Percentiles rank a stretch among this genome's conserved stretches.
These are phyloP conservation scores for Herminia tarsipennalis DNA, from an alignment of 2,888 invertebrate genomes.

Conservation along the genomic window DNA sequence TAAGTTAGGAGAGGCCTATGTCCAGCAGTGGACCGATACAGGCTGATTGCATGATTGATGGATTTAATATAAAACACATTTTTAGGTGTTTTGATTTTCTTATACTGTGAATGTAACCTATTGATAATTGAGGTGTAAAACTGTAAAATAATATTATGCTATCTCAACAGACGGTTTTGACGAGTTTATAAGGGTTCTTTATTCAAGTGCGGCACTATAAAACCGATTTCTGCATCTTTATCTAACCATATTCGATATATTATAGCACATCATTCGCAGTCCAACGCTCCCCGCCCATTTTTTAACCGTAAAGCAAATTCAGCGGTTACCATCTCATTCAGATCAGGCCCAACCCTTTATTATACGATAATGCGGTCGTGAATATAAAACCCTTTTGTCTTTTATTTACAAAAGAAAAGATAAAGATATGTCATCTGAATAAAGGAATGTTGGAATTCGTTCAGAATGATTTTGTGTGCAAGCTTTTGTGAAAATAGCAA, in stretches of 20 bases:
- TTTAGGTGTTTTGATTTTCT: too few relatives aligned
- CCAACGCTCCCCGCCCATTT: conserved; percentile 10
- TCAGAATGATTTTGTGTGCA: conserved; percentile 42
- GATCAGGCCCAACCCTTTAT: conserved; percentile 30
- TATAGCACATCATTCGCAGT: conserved; percentile 1
- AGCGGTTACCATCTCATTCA: conserved; percentile 9
- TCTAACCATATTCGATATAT: not conserved
- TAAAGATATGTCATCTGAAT: conserved; percentile 59
- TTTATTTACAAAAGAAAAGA: conserved; percentile 58
- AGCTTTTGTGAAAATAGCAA: conserved; percentile 21
- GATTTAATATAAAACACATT: too few relatives aligned
- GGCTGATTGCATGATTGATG: too few relatives aligned
- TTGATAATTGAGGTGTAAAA: not conserved
- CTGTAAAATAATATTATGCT: not conserved
- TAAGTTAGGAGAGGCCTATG: too few relatives aligned
- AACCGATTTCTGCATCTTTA: not conserved
- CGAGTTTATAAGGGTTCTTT: not conserved
- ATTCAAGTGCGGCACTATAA: not conserved
- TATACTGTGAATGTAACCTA: too few relatives aligned
- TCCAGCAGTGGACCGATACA: too few relatives aligned
- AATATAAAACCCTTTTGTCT: conserved; percentile 54
- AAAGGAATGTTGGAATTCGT: conserved; percentile 42
- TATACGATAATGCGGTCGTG: conserved; percentile 39
- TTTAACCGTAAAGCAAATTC: conserved; percentile 20
- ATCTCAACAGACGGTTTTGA: not conserved